Evolutionary conservation across 2,113 vertebrate genomes (phyloP).

Genomic region (Cyprinodon variegatus): DNA sequence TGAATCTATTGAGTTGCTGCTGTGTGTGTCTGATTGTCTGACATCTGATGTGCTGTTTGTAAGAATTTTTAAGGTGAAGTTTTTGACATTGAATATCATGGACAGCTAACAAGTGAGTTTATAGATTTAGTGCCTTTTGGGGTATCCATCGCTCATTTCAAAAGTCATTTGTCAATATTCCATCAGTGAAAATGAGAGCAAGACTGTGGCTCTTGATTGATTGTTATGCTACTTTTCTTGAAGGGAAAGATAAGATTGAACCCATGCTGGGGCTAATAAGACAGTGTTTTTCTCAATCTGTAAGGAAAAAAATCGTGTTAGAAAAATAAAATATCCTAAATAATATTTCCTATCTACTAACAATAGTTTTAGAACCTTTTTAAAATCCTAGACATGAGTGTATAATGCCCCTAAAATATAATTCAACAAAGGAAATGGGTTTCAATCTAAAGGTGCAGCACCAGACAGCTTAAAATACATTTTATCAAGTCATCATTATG

Average conservation of each 20-base stretch:
- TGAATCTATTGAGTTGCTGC: too few relatives aligned
- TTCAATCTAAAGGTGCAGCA: neutral
- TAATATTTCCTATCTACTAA: neutral
- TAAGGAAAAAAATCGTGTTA: neutral
- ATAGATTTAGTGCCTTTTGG: constrained; percentile 58
- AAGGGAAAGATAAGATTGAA: constrained; percentile 29
- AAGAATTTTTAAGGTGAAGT: constrained; percentile 41
- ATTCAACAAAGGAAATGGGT: neutral
- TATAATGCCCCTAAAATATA: neutral
- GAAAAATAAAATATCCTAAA: neutral
- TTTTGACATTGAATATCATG: constrained; percentile 41
- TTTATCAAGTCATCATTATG: neutral
- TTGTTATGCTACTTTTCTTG: constrained; percentile 39
- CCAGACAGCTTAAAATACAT: neutral
- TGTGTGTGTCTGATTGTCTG: neutral
- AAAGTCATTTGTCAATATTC: constrained; percentile 66
- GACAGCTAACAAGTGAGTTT: constrained; percentile 58
- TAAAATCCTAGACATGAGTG: too few relatives aligned
- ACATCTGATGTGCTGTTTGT: constrained; percentile 6
- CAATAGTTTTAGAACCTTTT: neutral
- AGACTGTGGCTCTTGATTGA: constrained; percentile 55
- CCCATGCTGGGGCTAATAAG: constrained; percentile 9
- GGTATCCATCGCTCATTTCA: constrained; percentile 65
- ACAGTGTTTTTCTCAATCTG: neutral
- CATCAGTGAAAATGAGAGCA: constrained; percentile 56